Conservation (phyloP, 2,113 vertebrate species). For the Orycteropus afer region DNA sequence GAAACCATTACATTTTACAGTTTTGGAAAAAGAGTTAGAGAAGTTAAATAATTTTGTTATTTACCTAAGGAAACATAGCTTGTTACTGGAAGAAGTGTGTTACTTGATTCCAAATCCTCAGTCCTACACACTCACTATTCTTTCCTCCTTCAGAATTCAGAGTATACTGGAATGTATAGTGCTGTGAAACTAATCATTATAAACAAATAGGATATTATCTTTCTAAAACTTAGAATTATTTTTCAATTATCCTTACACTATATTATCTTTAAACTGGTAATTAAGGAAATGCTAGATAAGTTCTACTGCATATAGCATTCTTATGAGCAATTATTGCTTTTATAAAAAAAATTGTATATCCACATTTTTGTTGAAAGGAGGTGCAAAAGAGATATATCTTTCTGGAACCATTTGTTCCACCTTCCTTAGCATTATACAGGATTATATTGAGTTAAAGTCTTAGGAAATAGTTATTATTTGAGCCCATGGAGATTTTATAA, state of each 20-base stretch:
- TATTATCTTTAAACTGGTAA: slow-evolving; percentile 32
- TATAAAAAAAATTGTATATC: neutral
- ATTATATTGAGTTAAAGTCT: slow-evolving; percentile 1
- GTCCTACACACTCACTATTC: neutral
- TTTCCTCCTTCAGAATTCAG: neutral
- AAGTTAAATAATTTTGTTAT: neutral
- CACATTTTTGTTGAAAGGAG: neutral
- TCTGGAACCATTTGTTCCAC: neutral
- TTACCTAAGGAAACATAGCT: neutral
- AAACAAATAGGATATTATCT: neutral
- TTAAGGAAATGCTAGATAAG: neutral
- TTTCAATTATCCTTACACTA: neutral
- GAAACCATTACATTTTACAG: neutral
- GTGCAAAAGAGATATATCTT: neutral
- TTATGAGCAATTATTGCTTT: neutral
- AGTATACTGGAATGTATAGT: neutral
- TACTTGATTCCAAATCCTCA: neutral
- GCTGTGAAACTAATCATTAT: neutral
- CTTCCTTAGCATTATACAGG: neutral
- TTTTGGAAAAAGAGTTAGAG: neutral
- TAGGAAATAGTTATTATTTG: neutral
- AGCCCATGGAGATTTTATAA: neutral
- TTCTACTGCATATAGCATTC: neutral
- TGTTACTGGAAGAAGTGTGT: neutral
- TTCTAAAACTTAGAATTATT: slow-evolving; percentile 1